Evolutionary conservation across 1,140 invertebrate species (phyloP).

Genomic region (Fragariocoptes setiger): DNA sequence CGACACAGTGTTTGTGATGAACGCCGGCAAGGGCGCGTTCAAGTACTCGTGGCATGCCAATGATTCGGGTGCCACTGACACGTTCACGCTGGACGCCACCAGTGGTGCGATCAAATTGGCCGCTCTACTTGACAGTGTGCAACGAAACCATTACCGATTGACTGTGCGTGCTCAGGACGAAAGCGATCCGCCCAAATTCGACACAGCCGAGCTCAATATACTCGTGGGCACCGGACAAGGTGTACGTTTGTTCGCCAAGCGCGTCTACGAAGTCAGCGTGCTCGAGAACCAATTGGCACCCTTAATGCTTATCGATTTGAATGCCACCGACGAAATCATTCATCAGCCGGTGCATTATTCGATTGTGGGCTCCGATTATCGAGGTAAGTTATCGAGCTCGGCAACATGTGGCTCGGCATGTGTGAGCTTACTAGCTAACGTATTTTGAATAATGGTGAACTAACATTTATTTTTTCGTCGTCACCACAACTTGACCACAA

Average conservation of each 20-base stretch:
- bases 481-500: background rate
- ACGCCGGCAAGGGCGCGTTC: conserved; percentile 14
- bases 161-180: conserved; percentile 39
- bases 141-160: conserved; percentile 64
- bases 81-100: conserved; percentile 23
- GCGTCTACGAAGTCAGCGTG: conserved; percentile 14
- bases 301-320: conserved; percentile 13
- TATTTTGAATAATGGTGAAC: background rate
- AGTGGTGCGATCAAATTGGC: conserved; percentile 71
- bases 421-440: conserved; percentile 1
- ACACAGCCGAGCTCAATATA: conserved; percentile 14
- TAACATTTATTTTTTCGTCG: background rate
- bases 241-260: conserved; percentile 13
- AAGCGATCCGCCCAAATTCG: conserved; percentile 13
- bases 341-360: conserved; percentile 12
- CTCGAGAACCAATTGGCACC: conserved; percentile 14
- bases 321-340: conserved; percentile 14
- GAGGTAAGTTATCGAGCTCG: conserved; percentile 6
- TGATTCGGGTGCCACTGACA: conserved; percentile 12
- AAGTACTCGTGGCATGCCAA: conserved; percentile 9
- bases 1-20: conserved; percentile 12
- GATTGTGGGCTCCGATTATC: conserved; percentile 13
- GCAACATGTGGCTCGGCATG: no score
- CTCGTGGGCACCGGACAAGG: conserved; percentile 15
- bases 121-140: conserved; percentile 75